phyloP scores from a whole-genome alignment of 1,140 invertebrate species.

The Argopecten irradians region DNA sequence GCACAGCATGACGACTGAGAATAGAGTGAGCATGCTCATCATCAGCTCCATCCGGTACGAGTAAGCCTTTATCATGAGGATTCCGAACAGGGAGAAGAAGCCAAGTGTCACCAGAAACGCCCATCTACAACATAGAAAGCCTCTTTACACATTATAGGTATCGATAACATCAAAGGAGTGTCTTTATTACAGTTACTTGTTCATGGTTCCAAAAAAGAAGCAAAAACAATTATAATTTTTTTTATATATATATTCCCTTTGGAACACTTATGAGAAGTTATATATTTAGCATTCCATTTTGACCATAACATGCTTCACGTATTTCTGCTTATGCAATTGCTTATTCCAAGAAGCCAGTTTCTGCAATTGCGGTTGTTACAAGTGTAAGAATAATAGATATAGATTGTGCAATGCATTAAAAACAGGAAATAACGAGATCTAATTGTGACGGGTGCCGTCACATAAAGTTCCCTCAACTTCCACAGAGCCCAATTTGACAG shows the following conservation, averaged over 20 bases:
- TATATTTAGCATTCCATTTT: neutral
- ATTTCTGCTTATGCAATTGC: neutral
- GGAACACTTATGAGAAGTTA: no score
- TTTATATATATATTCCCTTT: no score
- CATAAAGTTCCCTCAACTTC: no score
- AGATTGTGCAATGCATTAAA: no score
- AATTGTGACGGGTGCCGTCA: no score
- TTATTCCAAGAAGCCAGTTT: no score
- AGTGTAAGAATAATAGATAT: no score
- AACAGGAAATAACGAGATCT: no score
- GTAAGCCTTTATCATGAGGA: constrained; percentile 39
- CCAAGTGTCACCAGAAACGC: constrained; percentile 37
- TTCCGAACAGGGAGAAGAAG: constrained; percentile 39
- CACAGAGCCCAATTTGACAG: no score
- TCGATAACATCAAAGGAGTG: neutral
- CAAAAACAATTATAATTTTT: neutral
- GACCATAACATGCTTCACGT: neutral
- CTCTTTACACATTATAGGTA: neutral
- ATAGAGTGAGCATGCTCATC: constrained; percentile 34
- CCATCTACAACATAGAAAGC: constrained; percentile 34
- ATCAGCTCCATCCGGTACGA: constrained; percentile 43
- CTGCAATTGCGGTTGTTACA: no score
- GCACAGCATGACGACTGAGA: constrained; percentile 45
- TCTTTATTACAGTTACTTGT: neutral
- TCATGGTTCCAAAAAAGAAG: neutral